Evolutionary conservation across 2,113 vertebrate genomes (phyloP), one percentile per base, ranked within the genome.

Genomic region (Esox niger): DNA sequence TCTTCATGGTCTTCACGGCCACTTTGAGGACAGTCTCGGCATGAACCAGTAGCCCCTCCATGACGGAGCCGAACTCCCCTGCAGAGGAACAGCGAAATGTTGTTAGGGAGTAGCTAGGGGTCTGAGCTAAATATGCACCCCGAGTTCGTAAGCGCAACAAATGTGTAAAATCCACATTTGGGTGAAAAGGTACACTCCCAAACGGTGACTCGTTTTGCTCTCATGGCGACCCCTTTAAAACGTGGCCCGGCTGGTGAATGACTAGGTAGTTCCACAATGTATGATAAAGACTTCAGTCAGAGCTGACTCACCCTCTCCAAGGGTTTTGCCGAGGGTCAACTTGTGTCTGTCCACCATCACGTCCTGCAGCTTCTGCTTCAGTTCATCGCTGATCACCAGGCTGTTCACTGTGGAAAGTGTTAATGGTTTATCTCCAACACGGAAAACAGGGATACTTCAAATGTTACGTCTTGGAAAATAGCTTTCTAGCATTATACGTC

Each of bases 1-100:
- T 97, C 78, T 97, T 97, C 95, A 97, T 97, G 0, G 95, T 97
- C 86, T 97, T 97, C 33, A 97, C 94, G 0, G 95, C 95, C 26
- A 97, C 95, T 81, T 95, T 95, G 74, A 95, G 93, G 69, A 91
- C 75, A 1, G 90, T 89, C 29, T 95, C 93, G 7, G 95, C 95
- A 79, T 96, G 95, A 76, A 92, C 93, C 60, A 97, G 90, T 49
- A 92, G 90, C 0, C 95, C 95, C 38, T 96, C 95, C 95, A 97
- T 94, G 63, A 97, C 95, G 0, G 95, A 95, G 78, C 95, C 95
- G 49, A 96, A 97, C 80, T 96, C 95, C 33, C 95, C 95, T 96
- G 80, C 15, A 59, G 29, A 27, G 15, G n/a, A 11, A 58, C 29
- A 59, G 1, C 27, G 27, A 29, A 1, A 2, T 21, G n/a, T 2